Evolutionary conservation across 2,888 invertebrate genomes (phyloP).

Genomic region (Acrobasis repandana): DNA sequence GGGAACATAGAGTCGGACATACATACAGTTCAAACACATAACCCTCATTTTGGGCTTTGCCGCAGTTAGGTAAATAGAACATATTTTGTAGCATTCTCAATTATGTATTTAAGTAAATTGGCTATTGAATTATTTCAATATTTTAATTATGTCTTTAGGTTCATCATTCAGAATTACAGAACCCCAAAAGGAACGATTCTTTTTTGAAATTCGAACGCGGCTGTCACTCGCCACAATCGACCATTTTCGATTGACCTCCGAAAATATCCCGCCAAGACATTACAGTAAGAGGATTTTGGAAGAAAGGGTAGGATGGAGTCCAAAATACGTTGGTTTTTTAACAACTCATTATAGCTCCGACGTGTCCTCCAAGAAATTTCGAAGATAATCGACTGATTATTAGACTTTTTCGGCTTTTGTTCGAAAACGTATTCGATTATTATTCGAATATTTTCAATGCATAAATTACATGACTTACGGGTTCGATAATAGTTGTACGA

Average conservation of each 20-base stretch:
- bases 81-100: too few species aligned
- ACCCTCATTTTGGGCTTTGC: too few species aligned
- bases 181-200: slow-evolving; percentile 41
- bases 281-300: slow-evolving; percentile 16
- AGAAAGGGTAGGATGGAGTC: slow-evolving; percentile 27
- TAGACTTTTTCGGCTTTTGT: slow-evolving; percentile 36
- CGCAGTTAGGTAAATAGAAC: too few species aligned
- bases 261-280: slow-evolving; percentile 7
- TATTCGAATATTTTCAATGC: slow-evolving; percentile 27
- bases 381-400: slow-evolving; percentile 56
- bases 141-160: neutral
- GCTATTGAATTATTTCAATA: too few species aligned
- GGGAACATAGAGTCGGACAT: too few species aligned
- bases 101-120: too few species aligned
- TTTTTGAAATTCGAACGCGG: slow-evolving; percentile 63
- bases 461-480: slow-evolving; percentile 22
- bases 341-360: slow-evolving; percentile 57
- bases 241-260: slow-evolving; percentile 45
- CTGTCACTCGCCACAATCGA: slow-evolving; percentile 53
- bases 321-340: slow-evolving; percentile 40
- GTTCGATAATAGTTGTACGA: too few species aligned
- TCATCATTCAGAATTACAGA: neutral
- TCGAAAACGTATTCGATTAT: slow-evolving; percentile 31
- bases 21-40: too few species aligned
- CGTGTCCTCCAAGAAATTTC: slow-evolving; percentile 63